These are phyloP conservation scores for Gopherus flavomarginatus DNA, from an alignment of 2,113 vertebrate species.

Conservation along the genomic window DNA sequence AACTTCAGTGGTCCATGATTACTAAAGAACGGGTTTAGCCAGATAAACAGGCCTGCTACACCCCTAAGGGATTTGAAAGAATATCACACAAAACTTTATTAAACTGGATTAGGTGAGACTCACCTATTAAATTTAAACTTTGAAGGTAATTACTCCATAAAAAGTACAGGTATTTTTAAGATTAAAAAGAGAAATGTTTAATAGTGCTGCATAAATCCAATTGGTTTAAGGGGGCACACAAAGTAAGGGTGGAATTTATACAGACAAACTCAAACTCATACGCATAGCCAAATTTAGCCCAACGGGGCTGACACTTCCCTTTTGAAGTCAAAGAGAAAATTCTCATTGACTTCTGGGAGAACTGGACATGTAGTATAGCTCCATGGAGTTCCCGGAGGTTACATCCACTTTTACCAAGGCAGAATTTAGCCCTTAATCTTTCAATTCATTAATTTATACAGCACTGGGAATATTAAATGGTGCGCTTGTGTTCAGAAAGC, in stretches of 20 bases:
- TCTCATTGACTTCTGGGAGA: background rate
- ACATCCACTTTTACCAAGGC: background rate
- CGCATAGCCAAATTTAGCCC: background rate
- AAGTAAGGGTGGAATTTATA: background rate
- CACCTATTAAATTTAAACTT: slow-evolving; percentile 71
- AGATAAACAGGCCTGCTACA: slow-evolving; percentile 81
- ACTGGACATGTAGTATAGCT: background rate
- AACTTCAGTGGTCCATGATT: slow-evolving; percentile 83
- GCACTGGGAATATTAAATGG: background rate
- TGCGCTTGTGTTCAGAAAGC: background rate
- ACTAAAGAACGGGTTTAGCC: slow-evolving; percentile 86
- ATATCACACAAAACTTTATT: slow-evolving; percentile 86
- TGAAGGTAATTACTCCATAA: slow-evolving; percentile 62
- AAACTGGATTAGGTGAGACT: slow-evolving; percentile 80
- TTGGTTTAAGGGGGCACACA: background rate
- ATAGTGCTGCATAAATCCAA: slow-evolving; percentile 28
- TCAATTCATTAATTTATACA: background rate
- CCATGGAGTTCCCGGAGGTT: background rate
- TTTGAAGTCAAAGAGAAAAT: background rate
- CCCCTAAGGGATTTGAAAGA: slow-evolving; percentile 81
- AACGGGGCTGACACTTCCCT: background rate
- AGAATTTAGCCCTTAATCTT: background rate
- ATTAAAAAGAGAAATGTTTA: slow-evolving; percentile 33
- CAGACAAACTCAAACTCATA: background rate
- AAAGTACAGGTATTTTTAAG: slow-evolving; percentile 22